Evolutionary conservation across 2,113 vertebrate species (phyloP), one percentile per base, ranked within the genome.

Genomic region (Apus apus): DNA sequence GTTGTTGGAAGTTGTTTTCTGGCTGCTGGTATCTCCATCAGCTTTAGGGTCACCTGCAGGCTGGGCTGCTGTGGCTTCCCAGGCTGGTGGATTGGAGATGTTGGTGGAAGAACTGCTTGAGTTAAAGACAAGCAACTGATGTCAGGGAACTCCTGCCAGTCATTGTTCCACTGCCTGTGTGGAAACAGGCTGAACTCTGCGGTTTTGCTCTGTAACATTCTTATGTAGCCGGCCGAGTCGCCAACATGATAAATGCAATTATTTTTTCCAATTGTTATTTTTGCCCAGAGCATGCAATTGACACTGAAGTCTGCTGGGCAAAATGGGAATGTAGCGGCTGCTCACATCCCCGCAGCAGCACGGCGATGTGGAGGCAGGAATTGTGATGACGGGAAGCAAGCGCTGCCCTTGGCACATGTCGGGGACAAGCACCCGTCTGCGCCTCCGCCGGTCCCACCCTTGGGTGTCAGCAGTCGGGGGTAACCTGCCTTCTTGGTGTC

Each of bases 261-360:
- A 82, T 73, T 93, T 96, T 96, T 95, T 96, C 90, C 92, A 94
- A 92, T 97, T 96, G 92, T 96, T 95, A 96, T 93, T 96, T 96
- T 95, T 94, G 96, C 96, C 95, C 92, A 87, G 78, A 97, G 96
- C 94, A 73, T 95, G 93, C 92, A 96, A 81, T 89, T 95, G 92
- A 94, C 95, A 93, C 86, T 94, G 58, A 89, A 92, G 62, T 90
- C 94, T 95, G 80, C 92, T 91, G 90, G 92, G 80, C 80, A 93
- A 86, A 89, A 72, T 70, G 90, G 84, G 86, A 94, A 79, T 70
- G 73, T 32, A 65, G 96, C 0, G 1, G 80, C 92, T n/a, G 75
- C 90, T 94, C 40, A 74, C 76, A 90, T 86, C 90, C 83, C 85
- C 2, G 5, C 61, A 40, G 82, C 0, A 1, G 53, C 73, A 46